Evolutionary conservation across 1,140 invertebrate species (phyloP).

Genomic region (Zeugodacus cucurbitae): DNA sequence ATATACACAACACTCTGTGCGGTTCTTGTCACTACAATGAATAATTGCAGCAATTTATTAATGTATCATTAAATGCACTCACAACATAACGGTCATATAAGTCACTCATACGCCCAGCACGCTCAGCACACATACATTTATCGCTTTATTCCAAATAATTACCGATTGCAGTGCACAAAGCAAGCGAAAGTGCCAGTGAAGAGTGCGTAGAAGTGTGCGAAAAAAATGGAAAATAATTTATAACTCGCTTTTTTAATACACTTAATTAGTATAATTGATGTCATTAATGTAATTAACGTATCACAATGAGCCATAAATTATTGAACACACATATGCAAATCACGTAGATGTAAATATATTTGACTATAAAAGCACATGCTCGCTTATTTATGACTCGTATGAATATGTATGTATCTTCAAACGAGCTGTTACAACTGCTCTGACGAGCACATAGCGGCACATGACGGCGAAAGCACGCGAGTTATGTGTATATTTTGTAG

Average conservation of each 20-base stretch:
- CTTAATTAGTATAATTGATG: constrained; percentile 30
- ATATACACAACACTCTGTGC: not conserved
- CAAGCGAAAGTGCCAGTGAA: not conserved
- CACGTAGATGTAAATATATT: too few species aligned
- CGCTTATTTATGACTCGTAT: too few species aligned
- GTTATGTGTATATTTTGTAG: too few species aligned
- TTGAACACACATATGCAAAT: not conserved
- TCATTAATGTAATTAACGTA: constrained; percentile 7
- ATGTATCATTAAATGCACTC: not conserved
- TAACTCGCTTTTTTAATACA: not conserved
- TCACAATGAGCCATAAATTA: constrained; percentile 22
- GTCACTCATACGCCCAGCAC: constrained; percentile 5
- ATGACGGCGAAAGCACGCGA: too few species aligned
- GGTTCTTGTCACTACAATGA: not conserved
- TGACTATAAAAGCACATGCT: too few species aligned
- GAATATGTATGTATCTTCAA: too few species aligned
- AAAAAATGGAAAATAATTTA: not conserved
- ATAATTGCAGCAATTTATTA: not conserved
- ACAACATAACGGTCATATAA: not conserved
- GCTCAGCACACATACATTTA: not conserved
- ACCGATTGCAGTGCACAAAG: not conserved
- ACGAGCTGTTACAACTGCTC: too few species aligned
- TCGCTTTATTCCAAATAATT: not conserved
- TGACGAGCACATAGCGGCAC: too few species aligned
- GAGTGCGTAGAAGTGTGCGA: not conserved